Evolutionary conservation across 2,797 vertebrate genomes (phyloP), one percentile per base, ranked within the genome.

Genomic region (Alectoris magna): DNA sequence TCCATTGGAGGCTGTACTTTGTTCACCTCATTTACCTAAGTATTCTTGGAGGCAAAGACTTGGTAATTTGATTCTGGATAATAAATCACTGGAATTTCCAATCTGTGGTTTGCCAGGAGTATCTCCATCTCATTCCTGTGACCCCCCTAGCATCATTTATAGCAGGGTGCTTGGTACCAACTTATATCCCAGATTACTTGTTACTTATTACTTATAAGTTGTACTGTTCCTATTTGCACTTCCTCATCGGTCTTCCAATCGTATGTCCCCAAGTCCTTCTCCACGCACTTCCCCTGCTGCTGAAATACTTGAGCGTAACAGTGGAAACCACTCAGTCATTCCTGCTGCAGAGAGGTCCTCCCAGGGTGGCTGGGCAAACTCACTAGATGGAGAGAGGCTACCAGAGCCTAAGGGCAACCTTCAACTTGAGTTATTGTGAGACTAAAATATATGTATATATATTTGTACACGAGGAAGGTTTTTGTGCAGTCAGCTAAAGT

Each of bases 21-120:
- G 44, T 72, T 86, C 56, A 55, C 39, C 14, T 93, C 4, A 11
- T 92, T 90, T 95, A 67, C 43, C 44, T 62, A 59, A 74, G 66
- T 62, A 31, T 68, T 90, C 91, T 88, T 93, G 55, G 66, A 94
- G 85, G 39, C 9, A 81, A 72, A 86, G 53, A 59, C 26, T 66
- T 84, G 16, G 24, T 46, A 67, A 59, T 51, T 51, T 81, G 2
- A 60, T 62, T 81, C 84, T n/a, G 39, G 17, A 43, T 55, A 64
- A 75, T 34, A 90, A 93, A 67, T 48, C 58, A 58, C 29, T 2
- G 7, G 36, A 69, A 76, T 92, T 72, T 66, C 13, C 17, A 63
- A 10, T 27, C 43, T 53, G 1, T 49, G 27, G 31, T 29, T 11
- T 59, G 58, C 14, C 51, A 46, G 55, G 34, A 89, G 38, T 48